phyloP scores from a whole-genome alignment of 30 jellyfish, hydroid and myxozoan genomes.

The Haliclystus octoradiatus region DNA sequence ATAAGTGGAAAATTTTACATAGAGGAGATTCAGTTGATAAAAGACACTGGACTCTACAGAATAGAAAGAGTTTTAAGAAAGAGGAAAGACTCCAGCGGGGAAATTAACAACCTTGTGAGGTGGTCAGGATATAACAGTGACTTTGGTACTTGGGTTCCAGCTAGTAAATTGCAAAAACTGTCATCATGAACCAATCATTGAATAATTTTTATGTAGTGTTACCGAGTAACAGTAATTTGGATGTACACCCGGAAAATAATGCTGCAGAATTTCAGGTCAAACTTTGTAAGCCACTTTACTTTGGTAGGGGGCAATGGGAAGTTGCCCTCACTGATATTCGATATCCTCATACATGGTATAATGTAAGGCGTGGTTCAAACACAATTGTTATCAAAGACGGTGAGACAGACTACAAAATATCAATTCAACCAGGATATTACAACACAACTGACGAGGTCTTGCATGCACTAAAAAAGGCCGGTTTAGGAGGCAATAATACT shows the following conservation, averaged over 20 bases:
- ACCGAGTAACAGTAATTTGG: not conserved
- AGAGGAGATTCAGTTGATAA: conserved; percentile 23
- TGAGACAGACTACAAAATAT: no score
- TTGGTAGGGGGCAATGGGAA: not conserved
- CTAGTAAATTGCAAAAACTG: not conserved
- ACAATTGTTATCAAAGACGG: no score
- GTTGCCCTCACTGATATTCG: not conserved
- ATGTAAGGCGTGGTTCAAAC: not conserved
- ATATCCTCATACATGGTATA: not conserved
- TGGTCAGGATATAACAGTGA: not conserved
- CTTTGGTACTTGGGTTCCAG: not conserved
- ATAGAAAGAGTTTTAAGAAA: conserved; percentile 3
- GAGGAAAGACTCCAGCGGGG: not conserved
- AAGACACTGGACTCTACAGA: conserved; percentile 5
- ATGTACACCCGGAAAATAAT: not conserved
- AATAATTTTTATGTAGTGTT: not conserved
- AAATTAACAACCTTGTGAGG: not conserved
- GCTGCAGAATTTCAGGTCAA: not conserved
- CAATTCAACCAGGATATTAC: no score
- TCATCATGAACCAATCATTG: not conserved
- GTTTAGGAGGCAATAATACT: no score
- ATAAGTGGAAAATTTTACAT: conserved; percentile 18
- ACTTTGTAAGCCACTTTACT: not conserved
- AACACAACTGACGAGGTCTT: no score
- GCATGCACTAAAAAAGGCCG: no score